A percentile compares a stretch with the other conserved stretches of the same genome.
Evolutionary conservation across 1,140 invertebrate species (phyloP).

Genomic region (Halesus radiatus): DNA sequence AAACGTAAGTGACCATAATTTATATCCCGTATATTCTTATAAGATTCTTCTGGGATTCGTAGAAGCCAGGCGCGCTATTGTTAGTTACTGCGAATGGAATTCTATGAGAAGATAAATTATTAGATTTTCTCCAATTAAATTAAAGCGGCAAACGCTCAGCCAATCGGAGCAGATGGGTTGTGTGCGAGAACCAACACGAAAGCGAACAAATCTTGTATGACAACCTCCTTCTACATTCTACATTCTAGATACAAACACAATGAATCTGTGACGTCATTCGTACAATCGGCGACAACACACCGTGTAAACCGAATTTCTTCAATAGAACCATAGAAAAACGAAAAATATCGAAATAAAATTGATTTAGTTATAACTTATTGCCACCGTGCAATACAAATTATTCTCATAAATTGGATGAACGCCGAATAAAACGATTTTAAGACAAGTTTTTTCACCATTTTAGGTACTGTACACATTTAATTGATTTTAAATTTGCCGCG

Average conservation of each 20-base stretch:
- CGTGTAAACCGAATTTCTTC: not conserved
- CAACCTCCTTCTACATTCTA: not conserved
- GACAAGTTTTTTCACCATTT: constrained; percentile 21
- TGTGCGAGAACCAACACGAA: not conserved
- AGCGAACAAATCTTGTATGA: not conserved
- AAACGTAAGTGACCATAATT: no score
- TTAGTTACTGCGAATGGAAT: not conserved
- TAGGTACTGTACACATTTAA: constrained; percentile 48
- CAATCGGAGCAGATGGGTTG: not conserved
- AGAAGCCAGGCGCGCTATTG: not conserved
- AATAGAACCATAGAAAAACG: not conserved
- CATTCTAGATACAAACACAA: constrained; percentile 6
- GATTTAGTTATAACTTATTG: not conserved
- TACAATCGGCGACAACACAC: constrained; percentile 27
- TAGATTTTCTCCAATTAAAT: constrained; percentile 25
- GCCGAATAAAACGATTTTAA: not conserved
- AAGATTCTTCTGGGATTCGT: constrained; percentile 6
- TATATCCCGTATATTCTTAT: not conserved
- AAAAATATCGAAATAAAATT: not conserved
- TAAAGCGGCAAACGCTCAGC: constrained; percentile 2
- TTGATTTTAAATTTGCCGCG: constrained; percentile 69
- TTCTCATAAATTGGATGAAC: not conserved
- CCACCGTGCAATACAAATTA: not conserved
- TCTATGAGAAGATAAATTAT: not conserved
- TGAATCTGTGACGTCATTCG: constrained; percentile 24